Evolutionary conservation across 2,888 invertebrate genomes (phyloP), one percentile per base, ranked within the genome.

Genomic region (Taphrorychus bicolor): DNA sequence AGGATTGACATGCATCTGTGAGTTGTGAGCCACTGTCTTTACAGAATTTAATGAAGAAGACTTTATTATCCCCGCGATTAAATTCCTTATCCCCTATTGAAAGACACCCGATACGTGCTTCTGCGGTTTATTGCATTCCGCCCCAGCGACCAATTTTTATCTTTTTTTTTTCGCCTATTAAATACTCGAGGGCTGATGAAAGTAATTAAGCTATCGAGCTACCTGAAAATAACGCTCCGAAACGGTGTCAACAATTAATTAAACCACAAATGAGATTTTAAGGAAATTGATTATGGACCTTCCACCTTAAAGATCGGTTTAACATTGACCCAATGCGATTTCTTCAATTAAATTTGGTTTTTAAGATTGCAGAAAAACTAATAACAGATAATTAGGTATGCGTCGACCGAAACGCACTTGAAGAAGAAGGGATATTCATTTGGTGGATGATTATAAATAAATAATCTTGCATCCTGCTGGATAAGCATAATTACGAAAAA

Each of bases 21-120:
- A 9, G 11, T 9, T 9, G 32, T 32, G 32, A 32, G 32, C 32
- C 32, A 18, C 48, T 56, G 9, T 16, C 5, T 9, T 22, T 24
- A 59, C 42, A 69, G 69, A 73, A 71, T 72, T 71, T 71, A 70
- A 64, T 72, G 72, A 72, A 70, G 70, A 64, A 52, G 71, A 74
- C 73, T 72, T 71, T 72, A 72, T 71, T 70, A 69, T 72, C 23
- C 52, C 69, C 59, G 66, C 58, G 22, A 52, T 52, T 64, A 63
- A 70, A 74, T 74, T 74, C 74, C 73, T 52, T 65, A 24, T 65
- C 51, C 61, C 66, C 48, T 41, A 49, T 56, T 62, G 24, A 56
- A 45, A 22, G 45, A 11, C 48, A 18, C 16, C 41, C 19, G 17
- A 45, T 45, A 62, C 62, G 62, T 62, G 62, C n/a, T 16, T 21